Evolutionary conservation across 2,888 invertebrate species (phyloP), one percentile per base, ranked within the genome.

Genomic region (Sesamia inferens): DNA sequence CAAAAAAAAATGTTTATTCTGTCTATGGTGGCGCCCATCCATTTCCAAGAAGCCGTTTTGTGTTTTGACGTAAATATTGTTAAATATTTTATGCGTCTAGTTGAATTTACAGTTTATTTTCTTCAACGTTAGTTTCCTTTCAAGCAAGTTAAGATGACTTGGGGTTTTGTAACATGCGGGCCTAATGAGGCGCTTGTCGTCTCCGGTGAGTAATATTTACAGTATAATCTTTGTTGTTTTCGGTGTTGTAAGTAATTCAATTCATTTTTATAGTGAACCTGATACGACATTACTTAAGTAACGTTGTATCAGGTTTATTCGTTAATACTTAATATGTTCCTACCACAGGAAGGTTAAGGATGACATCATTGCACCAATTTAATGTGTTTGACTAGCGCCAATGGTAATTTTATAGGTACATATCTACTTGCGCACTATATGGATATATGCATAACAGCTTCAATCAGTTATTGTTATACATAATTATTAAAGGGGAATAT

Each of bases 111-210:
- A 85, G 83, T 89, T 90, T 88, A 87, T 91, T 92, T 90, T 84
- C 71, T 89, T 89, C 70, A 65, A 68, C 84, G 74, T 87, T 87
- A 79, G 78, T 87, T 89, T 89, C 74, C 74, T 85, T 87, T 82
- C 57, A 71, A 81, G 39, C 48, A 55, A 58, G 67, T 67, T 66
- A 92, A 83, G 73, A 98, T 98, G 98, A 97, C 97, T 89, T 98
- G 98, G 97, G 99, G 99, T 90, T 99, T 99, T 93, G 98, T 99
- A 70, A 99, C 99, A 80, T 99, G 99, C 92, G 99, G 99, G 64
- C 99, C 99, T 47, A 99, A 99, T 92, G 99, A 99, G 94, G 99
- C 99, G 63, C 97, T 99, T 64, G 99, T 99, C 57, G 98, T 99
- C 85, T 99, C 99, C 95, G 99, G 99, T 99, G 96, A 92, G 94